Evolutionary conservation across 2,888 invertebrate genomes (phyloP), one percentile per base, ranked within the genome.

Genomic region (Eucera pruinosa): DNA sequence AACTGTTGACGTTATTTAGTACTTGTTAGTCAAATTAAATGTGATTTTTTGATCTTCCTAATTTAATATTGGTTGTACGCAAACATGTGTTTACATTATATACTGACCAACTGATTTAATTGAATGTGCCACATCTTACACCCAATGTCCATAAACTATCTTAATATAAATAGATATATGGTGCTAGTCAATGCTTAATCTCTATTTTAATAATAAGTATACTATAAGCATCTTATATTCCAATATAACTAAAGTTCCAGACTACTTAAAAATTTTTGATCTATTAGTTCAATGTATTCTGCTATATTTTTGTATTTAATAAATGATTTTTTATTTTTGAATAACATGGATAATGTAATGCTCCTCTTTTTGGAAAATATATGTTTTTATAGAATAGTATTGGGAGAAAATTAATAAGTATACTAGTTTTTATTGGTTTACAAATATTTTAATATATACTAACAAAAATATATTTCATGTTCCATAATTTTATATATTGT

Each of bases 41-140:
- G 82, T 87, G 82, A 87, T 86, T 66, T 57, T 62, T 50, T 50
- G 70, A 82, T 87, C 87, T 87, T 87, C 85, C 83, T 78, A 76
- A 62, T 67, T 69, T 55, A 48, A 36, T 13, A 61, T 66, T 60
- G 50, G 50, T 39, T 69, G 27, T 25, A 23, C 61, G 23, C 43
- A 68, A 61, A 78, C 61, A 66, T 57, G 27, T 54, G 20, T 70
- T 36, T 64, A 41, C n/a, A 61, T 50, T 55, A 57, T 62, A 65
- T 67, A 64, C 77, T 62, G 66, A 67, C 23, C 39, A 47, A 15
- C 54, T 33, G n/a, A 64, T 65, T 30, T 36, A 43, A 33, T 48
- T 25, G 30, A 43, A 68, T 58, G 47, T 77, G 72, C 55, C 64
- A 77, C n/a, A 68, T 36, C 36, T 36, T 47, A 48, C 60, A 23